A percentile compares a stretch with the other conserved stretches of the same genome.
phyloP scores from a whole-genome alignment of 2,888 invertebrate species.

The Hirtodrosophila histrioides region DNA sequence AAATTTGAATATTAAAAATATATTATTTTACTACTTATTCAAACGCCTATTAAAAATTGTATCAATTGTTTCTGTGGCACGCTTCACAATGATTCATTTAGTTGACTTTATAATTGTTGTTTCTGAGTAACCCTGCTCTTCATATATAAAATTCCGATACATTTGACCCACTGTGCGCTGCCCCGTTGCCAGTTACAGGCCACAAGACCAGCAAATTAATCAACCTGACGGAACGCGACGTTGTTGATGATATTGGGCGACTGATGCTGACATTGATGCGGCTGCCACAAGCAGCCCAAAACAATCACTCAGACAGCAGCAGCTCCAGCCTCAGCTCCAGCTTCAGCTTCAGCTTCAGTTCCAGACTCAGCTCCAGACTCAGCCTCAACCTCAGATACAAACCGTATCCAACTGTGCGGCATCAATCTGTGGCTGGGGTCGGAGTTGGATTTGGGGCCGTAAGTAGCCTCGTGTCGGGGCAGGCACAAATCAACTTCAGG shows the following conservation, averaged over 20 bases:
- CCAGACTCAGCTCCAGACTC: constrained; percentile 5
- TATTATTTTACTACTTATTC: too few species aligned
- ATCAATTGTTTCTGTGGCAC: too few species aligned
- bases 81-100: too few species aligned
- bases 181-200: constrained; percentile 50
- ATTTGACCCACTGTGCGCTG: constrained; percentile 2
- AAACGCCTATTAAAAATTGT: too few species aligned
- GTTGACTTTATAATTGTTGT: too few species aligned
- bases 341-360: constrained; percentile 3
- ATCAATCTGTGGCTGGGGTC: constrained; percentile 72
- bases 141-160: too few species aligned
- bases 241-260: constrained; percentile 81
- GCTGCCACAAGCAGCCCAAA: constrained; percentile 67
- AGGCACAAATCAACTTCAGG: constrained; percentile 60
- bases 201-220: constrained; percentile 74
- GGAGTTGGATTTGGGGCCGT: constrained; percentile 17
- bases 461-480: constrained; percentile 28
- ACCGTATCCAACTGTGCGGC: constrained; percentile 75
- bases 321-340: constrained; percentile 12
- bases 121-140: too few species aligned
- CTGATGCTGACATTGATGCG: constrained; percentile 79
- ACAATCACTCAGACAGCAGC: constrained; percentile 66
- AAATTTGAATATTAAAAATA: too few species aligned
- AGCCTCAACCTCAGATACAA: constrained; percentile 23
- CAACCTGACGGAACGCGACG: constrained; percentile 77